phyloP scores from a whole-genome alignment of 2,888 invertebrate genomes.

The Tachystola acroxantha region DNA sequence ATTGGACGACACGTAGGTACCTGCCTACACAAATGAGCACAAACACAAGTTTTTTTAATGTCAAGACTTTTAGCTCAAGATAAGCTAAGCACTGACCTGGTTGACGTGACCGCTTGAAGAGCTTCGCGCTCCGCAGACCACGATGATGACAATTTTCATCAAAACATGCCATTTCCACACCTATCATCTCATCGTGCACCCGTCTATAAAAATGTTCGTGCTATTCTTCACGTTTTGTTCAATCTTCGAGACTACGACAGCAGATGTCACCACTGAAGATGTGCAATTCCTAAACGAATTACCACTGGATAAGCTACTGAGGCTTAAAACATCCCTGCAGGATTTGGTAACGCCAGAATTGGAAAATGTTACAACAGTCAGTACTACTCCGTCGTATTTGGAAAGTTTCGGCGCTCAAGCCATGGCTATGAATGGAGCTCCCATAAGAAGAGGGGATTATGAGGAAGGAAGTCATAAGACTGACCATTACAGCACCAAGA shows the following conservation, averaged over 20 bases:
- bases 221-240: constrained; percentile 24
- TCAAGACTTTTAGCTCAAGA: constrained; percentile 5
- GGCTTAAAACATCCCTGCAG: constrained; percentile 71
- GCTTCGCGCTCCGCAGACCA: constrained; percentile 57
- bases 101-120: constrained; percentile 38
- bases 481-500: constrained; percentile 74
- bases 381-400: constrained; percentile 33
- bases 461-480: constrained; percentile 68
- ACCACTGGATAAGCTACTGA: constrained; percentile 83
- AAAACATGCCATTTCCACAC: constrained; percentile 26
- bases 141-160: constrained; percentile 34
- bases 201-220: constrained; percentile 33
- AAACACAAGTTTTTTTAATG: neutral
- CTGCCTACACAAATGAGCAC: too few relatives aligned
- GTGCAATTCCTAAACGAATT: constrained; percentile 81
- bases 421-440: constrained; percentile 53
- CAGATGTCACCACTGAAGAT: constrained; percentile 43
- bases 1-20: too few relatives aligned
- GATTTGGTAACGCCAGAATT: constrained; percentile 40
- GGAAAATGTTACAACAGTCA: constrained; percentile 38
- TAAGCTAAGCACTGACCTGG: constrained; percentile 26
- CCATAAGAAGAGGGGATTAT: constrained; percentile 59
- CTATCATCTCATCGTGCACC: constrained; percentile 25
- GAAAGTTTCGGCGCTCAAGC: constrained; percentile 62
- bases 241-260: constrained; percentile 23